These are phyloP conservation scores for Lycia hirtaria DNA, from an alignment of 2,888 invertebrate species.

Conservation along the genomic window DNA sequence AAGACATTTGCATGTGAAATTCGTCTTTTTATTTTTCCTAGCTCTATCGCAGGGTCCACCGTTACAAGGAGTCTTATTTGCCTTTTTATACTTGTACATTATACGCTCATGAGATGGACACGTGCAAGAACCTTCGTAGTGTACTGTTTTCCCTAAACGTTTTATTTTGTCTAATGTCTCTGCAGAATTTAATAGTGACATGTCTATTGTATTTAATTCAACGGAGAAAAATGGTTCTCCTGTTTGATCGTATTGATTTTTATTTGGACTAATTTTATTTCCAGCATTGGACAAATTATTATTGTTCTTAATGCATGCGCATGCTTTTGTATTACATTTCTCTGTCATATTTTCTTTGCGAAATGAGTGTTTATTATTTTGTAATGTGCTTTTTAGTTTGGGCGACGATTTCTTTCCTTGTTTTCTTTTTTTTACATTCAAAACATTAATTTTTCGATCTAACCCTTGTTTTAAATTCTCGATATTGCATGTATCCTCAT, in stretches of 20 bases:
- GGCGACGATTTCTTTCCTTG: too few relatives aligned
- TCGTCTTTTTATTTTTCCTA: slow-evolving; percentile 41
- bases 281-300: too few relatives aligned
- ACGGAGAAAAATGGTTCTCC: slow-evolving; percentile 46
- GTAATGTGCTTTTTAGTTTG: too few relatives aligned
- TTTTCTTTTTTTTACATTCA: neutral
- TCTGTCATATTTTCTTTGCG: neutral
- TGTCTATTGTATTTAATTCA: slow-evolving; percentile 46
- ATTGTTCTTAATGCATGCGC: too few relatives aligned
- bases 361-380: neutral
- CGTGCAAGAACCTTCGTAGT: slow-evolving; percentile 41
- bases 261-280: too few relatives aligned
- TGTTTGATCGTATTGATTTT: slow-evolving; percentile 33
- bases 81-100: slow-evolving; percentile 6
- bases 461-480: neutral
- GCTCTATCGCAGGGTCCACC: slow-evolving; percentile 40
- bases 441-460: neutral
- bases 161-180: slow-evolving; percentile 46
- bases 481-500: neutral
- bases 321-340: neutral
- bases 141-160: slow-evolving; percentile 42
- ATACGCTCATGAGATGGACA: slow-evolving; percentile 35
- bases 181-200: slow-evolving; percentile 46
- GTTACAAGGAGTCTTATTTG: neutral
- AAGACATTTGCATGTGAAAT: slow-evolving; percentile 47